phyloP scores from a whole-genome alignment of 2,888 invertebrate genomes.

The Philhelius pedissequus region DNA sequence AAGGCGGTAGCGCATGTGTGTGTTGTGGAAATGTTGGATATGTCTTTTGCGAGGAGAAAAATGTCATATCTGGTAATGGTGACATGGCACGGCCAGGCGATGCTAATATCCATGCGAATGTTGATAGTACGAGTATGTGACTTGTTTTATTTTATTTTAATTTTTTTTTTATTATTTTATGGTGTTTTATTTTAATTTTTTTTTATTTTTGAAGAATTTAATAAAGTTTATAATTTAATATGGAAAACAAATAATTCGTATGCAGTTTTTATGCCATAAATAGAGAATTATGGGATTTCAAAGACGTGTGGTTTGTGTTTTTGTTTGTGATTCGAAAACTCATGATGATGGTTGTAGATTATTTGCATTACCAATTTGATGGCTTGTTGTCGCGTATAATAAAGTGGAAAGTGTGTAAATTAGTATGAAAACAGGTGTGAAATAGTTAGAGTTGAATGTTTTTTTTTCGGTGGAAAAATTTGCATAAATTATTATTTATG shows the following conservation, averaged over 20 bases:
- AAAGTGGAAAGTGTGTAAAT: constrained; percentile 13
- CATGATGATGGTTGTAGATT: neutral
- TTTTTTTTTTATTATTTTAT: neutral
- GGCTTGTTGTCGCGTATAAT: neutral
- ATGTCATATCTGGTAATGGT: constrained; percentile 44
- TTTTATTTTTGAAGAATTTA: constrained; percentile 31
- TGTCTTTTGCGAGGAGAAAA: constrained; percentile 1
- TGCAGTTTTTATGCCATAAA: constrained; percentile 47
- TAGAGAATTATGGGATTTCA: constrained; percentile 20
- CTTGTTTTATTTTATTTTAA: constrained; percentile 1
- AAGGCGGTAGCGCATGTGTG: constrained; percentile 16
- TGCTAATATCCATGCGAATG: constrained; percentile 42
- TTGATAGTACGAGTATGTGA: constrained; percentile 19
- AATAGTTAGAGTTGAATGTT: neutral
- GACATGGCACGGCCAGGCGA: constrained; percentile 15
- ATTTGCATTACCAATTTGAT: constrained; percentile 38
- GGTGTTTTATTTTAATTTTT: neutral
- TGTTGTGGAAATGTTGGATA: neutral
- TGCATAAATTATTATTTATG: neutral
- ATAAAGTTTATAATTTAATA: constrained; percentile 61
- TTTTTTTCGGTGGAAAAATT: neutral
- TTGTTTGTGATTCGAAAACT: neutral
- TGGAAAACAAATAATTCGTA: constrained; percentile 36
- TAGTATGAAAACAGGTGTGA: constrained; percentile 42
- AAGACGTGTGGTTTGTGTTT: neutral